Evolutionary conservation across 2,797 vertebrate species (phyloP), one percentile per base, ranked within the genome.

Genomic region (Eurystomus glaucurus): DNA sequence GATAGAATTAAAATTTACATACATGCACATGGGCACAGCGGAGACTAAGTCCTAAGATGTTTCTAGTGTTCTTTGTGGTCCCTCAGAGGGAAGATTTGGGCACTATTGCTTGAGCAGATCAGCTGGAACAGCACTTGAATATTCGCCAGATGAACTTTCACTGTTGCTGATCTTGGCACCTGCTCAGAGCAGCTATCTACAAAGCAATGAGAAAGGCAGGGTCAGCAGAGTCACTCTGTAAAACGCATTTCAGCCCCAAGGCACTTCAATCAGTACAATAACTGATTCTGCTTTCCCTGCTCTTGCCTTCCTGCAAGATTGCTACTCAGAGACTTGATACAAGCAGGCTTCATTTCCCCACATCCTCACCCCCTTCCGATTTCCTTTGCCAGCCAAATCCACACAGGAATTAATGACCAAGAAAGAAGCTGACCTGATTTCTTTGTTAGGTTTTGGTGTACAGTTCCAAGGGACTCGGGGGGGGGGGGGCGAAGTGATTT

Each of bases 291-390:
- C 46, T 72, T 74, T n/a, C 55, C 70, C 51, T 87, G 13, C 14
- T 51, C 33, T 33, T 65, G 21, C 39, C 10, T 57, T 88, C n/a
- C 50, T 62, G 21, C 18, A 86, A 26, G 57, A 61, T 21, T 68
- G 13, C 31, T 83, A 58, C 64, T 0, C 3, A 77, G 55, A 76
- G 11, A 41, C n/a, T 80, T 31, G 37, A 31, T 14, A 41, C 6
- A 68, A 52, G 48, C 33, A 68, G 43, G 7, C 1, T 64, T 72
- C 13, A 57, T 60, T 81, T 11, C 9, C 17, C 14, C n/a, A 25
- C 3, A 4, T 26, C 17, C 35, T 2, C 41, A 37, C 0, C 0
- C 9, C 11, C 9, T 61, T 8, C 43, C 39, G 31, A 25, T 55
- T 83, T 88, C 21, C 25, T 74, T 90, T 83, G 4, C 4, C 48